Base-by-base conservation (phyloP, 1,140 invertebrate species). In the Magallana ariakensis region DNA sequence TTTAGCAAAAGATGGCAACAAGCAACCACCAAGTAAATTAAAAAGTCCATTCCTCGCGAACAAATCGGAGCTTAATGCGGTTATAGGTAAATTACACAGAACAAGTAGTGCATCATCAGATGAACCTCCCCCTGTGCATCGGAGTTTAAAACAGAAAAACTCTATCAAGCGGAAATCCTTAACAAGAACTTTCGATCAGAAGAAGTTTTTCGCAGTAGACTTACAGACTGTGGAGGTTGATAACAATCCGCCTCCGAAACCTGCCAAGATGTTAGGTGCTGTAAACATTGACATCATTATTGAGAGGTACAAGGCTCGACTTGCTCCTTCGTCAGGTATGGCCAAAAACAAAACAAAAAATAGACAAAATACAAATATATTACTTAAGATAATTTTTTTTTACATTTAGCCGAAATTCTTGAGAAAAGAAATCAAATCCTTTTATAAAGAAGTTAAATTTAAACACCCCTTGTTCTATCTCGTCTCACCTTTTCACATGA, bases 201-300 rank as follows among this genome's bases (percentile, higher is more conserved):
- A 83, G 46, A 88, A 88, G 58, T 88, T 88, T 83, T 85, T 46
- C 16, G 22, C 82, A 19, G 84, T 88, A 62, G 87, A 88, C 22
- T 22, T 88, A 33, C 33, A 58, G 1, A 60, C 56, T 85, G 26
- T 54, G n/a, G 60, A 70, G 5, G 46, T 11, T 26, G 46, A 55
- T 16, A 26, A 57, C 22, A 85, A 11, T 10, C 84, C 87, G 19
- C 87, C 87, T 54, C 80, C 80, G 0, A 87, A 87, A 75, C 85
- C 85, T 22, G 26, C 46, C 16, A 83, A 83, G 57, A 11, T 87
- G 13, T 16, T 54, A 33, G 9, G 46, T 56, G 46, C 33, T 81
- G 70, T 75, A 56, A 54, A 87, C n/a, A 26, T 87, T n/a, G 85
- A 83, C 16, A 56, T 15, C 46, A 87, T 87, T 54, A 60, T 87